Percentiles rank a stretch among this genome's conserved stretches.
Evolutionary conservation across 2,113 vertebrate species (phyloP).

Genomic region (Colossoma macropomum): DNA sequence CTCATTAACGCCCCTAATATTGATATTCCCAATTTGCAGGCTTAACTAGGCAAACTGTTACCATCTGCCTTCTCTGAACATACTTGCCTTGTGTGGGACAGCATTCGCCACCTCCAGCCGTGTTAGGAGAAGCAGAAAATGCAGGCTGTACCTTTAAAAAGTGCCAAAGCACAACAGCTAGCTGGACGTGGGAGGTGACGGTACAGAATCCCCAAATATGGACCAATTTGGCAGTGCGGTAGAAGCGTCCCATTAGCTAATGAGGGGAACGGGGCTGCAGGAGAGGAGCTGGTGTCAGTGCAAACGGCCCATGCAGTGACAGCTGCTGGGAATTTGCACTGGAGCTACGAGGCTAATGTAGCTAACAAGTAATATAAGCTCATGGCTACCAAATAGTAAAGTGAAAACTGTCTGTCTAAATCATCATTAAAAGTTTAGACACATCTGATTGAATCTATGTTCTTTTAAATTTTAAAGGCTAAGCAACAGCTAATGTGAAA

Average conservation of each 20-base stretch:
- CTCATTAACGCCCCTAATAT: conserved; percentile 47
- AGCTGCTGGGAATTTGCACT: not conserved
- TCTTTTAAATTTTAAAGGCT: no score
- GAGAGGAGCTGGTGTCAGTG: not conserved
- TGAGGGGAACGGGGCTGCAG: conserved; percentile 14
- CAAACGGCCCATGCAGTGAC: conserved; percentile 26
- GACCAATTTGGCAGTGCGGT: conserved; percentile 27
- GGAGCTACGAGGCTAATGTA: not conserved
- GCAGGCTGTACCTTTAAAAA: conserved; percentile 32
- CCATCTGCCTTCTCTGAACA: conserved; percentile 57
- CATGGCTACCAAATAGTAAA: not conserved
- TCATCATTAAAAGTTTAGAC: not conserved
- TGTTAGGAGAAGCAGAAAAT: conserved; percentile 14
- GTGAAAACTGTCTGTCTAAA: not conserved
- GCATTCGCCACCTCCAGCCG: conserved; percentile 28
- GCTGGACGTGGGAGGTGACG: conserved; percentile 14
- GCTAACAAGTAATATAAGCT: not conserved
- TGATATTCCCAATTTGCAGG: conserved; percentile 52
- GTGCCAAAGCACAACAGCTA: conserved; percentile 31
- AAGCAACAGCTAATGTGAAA: no score
- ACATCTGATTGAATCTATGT: no score
- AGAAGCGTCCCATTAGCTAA: conserved; percentile 40
- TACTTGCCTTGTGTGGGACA: not conserved
- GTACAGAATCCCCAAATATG: not conserved
- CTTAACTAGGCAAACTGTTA: conserved; percentile 52